A percentile compares a stretch with the other conserved stretches of the same genome.
Conservation (phyloP, 2,113 vertebrate species). For the Caranx melampygus region DNA sequence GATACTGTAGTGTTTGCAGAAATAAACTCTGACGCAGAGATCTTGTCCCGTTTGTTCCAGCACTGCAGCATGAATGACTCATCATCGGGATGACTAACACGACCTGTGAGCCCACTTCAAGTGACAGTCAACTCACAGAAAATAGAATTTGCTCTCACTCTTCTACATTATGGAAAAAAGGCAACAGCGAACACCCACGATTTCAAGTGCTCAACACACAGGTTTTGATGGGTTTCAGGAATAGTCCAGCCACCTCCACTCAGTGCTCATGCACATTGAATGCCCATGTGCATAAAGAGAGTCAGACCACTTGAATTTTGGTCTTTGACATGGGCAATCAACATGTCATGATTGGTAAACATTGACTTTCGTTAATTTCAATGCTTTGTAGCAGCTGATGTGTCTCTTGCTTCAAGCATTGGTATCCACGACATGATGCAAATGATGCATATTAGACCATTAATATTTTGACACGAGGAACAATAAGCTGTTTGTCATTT, state of each 20-base stretch:
- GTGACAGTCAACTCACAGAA: constrained; percentile 69
- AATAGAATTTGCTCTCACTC: constrained; percentile 57
- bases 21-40: constrained; percentile 46
- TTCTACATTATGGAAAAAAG: constrained; percentile 43
- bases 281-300: constrained; percentile 24
- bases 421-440: background rate
- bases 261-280: constrained; percentile 17
- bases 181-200: constrained; percentile 42
- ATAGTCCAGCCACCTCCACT: constrained; percentile 47
- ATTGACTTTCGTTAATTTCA: constrained; percentile 12
- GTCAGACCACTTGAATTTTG: constrained; percentile 20
- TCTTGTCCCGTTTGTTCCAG: constrained; percentile 39
- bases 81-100: constrained; percentile 77
- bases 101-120: constrained; percentile 74
- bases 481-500: background rate
- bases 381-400: constrained; percentile 4
- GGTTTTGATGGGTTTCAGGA: constrained; percentile 56
- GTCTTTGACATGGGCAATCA: background rate
- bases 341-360: background rate
- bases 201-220: constrained; percentile 45
- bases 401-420: background rate
- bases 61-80: constrained; percentile 73
- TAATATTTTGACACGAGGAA: background rate
- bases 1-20: background rate
- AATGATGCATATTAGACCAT: background rate